Conservation (phyloP, 2,797 vertebrate genomes). For the Ctenopoma kingsleyae region DNA sequence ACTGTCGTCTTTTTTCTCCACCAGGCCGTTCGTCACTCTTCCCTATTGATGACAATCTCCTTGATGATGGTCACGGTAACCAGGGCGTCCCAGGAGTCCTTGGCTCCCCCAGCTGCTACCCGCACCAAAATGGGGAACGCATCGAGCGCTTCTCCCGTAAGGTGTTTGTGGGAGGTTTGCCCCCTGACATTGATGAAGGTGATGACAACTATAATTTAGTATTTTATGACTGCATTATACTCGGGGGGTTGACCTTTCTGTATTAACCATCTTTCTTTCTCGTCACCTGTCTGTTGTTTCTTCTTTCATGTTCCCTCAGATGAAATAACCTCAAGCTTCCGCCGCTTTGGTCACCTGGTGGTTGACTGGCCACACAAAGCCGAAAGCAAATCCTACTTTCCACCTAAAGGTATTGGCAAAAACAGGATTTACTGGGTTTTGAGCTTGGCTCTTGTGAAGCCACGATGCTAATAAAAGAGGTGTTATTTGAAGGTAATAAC, state of each 20-base stretch:
- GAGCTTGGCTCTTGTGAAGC: not conserved
- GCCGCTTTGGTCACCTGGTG: constrained; percentile 96
- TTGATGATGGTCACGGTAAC: constrained; percentile 94
- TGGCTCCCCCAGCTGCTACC: constrained; percentile 92
- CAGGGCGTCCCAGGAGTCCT: constrained; percentile 91
- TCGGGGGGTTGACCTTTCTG: not conserved
- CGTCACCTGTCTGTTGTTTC: not conserved
- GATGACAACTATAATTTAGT: not conserved
- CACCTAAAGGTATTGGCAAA: constrained; percentile 93
- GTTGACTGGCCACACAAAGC: constrained; percentile 99
- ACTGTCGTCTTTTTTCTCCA: constrained; percentile 6
- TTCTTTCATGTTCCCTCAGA: constrained; percentile 76
- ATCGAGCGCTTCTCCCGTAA: constrained; percentile 98
- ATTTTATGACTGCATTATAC: not conserved
- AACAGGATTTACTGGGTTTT: not conserved
- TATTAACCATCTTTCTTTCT: not conserved
- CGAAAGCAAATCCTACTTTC: constrained; percentile 99
- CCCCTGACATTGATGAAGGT: constrained; percentile 99
- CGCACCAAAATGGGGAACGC: constrained; percentile 95
- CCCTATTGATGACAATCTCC: constrained; percentile 95
- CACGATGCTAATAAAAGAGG: not conserved
- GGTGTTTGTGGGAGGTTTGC: constrained; percentile 97
- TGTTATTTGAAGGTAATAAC: not conserved
- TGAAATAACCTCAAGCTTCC: constrained; percentile 98
- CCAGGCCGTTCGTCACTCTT: constrained; percentile 97